phyloP scores from a whole-genome alignment of 1,140 invertebrate species.

The Druon quercuslanigerum region DNA sequence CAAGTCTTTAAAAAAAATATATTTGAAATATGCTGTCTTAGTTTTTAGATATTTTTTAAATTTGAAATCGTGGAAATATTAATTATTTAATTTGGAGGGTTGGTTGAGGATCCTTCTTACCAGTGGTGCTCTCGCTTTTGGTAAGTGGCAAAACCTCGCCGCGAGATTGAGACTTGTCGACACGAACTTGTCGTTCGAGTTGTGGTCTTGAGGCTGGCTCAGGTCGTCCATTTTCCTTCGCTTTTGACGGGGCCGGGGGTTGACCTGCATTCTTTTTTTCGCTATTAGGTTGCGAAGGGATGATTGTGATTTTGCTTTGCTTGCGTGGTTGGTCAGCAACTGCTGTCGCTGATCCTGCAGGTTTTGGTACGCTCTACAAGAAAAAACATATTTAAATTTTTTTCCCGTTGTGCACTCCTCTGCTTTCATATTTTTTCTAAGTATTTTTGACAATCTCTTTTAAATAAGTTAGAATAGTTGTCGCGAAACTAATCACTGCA shows the following conservation, averaged over 20 bases:
- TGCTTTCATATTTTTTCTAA: too few relatives aligned
- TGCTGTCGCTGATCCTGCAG: constrained; percentile 59
- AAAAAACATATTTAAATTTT: neutral
- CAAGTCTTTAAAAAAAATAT: too few relatives aligned
- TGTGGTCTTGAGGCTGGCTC: constrained; percentile 69
- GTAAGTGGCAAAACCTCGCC: constrained; percentile 67
- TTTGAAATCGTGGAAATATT: neutral
- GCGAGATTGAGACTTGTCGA: constrained; percentile 70
- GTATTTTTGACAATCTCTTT: neutral
- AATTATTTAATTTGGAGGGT: neutral
- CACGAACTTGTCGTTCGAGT: constrained; percentile 70
- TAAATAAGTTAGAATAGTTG: neutral
- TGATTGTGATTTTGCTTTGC: constrained; percentile 75
- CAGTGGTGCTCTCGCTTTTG: constrained; percentile 73
- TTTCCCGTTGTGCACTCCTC: too few relatives aligned
- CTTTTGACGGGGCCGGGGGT: constrained; percentile 59
- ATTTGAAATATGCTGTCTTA: too few relatives aligned
- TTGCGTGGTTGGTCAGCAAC: constrained; percentile 59
- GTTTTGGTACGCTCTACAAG: constrained; percentile 68
- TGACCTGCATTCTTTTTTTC: constrained; percentile 63
- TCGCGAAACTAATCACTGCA: too few relatives aligned
- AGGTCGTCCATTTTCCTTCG: constrained; percentile 69
- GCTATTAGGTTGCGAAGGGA: constrained; percentile 68
- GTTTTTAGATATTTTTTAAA: neutral
- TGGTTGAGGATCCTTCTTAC: constrained; percentile 45